These are phyloP conservation scores for Chondrilla cf. caribensis DNA, from an alignment of 37 sponge, comb jelly and placozoan genomes.

Conservation along the genomic window DNA sequence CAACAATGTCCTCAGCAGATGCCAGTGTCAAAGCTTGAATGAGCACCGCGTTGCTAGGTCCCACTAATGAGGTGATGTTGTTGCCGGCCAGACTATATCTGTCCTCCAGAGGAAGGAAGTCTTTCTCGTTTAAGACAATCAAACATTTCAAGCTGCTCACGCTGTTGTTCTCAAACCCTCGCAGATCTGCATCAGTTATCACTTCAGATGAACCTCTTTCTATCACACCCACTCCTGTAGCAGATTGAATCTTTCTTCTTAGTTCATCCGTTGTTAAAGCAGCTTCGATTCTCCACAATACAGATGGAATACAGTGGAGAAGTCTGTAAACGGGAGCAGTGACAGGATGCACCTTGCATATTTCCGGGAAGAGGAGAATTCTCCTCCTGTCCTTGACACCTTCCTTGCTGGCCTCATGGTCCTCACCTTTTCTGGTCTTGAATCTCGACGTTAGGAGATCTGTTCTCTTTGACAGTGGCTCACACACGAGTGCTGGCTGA, in stretches of 20 bases:
- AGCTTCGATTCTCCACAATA: conserved; percentile 84
- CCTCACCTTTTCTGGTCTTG: conserved; percentile 41
- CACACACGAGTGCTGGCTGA: conserved; percentile 60
- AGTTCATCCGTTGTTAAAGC: conserved; percentile 63
- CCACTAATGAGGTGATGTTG: neutral
- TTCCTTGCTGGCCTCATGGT: neutral
- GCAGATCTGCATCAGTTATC: conserved; percentile 27
- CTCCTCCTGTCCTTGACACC: neutral
- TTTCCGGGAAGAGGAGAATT: conserved; percentile 58
- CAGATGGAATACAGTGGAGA: conserved; percentile 70
- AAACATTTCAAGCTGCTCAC: neutral
- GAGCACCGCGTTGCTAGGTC: conserved; percentile 59
- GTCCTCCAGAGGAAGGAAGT: neutral
- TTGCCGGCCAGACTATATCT: neutral
- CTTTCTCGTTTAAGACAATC: neutral
- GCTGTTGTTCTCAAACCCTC: conserved; percentile 52
- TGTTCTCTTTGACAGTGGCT: conserved; percentile 24
- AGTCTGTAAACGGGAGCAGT: conserved; percentile 53
- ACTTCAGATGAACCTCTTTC: neutral
- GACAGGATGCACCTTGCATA: conserved; percentile 58
- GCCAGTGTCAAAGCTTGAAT: conserved; percentile 77
- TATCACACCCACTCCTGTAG: conserved; percentile 42
- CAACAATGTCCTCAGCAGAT: conserved; percentile 67
- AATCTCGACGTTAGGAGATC: conserved; percentile 56
- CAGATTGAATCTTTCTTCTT: neutral